These are phyloP conservation scores for Thereva unica DNA, from an alignment of 2,888 invertebrate genomes.

Conservation along the genomic window DNA sequence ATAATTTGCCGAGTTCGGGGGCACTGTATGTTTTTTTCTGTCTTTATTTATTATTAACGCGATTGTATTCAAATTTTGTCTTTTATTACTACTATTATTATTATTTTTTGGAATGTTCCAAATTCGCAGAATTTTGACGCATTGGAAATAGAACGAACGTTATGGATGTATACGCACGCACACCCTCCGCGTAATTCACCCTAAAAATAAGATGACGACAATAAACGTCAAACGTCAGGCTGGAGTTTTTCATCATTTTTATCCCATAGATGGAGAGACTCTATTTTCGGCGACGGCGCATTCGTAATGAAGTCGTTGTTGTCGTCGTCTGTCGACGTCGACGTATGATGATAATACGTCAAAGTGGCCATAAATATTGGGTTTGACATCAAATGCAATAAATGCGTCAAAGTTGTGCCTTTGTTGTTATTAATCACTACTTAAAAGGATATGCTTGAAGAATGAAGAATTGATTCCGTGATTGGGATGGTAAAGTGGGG, in stretches of 20 bases:
- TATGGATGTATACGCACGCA: neutral
- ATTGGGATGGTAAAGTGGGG: too few species aligned
- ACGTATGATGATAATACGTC: neutral
- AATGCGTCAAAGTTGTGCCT: constrained; percentile 2
- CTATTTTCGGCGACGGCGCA: constrained; percentile 25
- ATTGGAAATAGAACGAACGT: constrained; percentile 9
- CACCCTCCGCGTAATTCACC: constrained; percentile 8
- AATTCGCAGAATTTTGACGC: constrained; percentile 25
- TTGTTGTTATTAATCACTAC: constrained; percentile 24
- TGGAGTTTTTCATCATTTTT: constrained; percentile 19
- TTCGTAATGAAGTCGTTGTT: constrained; percentile 32
- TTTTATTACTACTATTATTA: too few species aligned
- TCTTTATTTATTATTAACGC: constrained; percentile 2
- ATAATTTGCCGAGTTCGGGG: constrained; percentile 18
- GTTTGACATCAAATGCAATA: constrained; percentile 11
- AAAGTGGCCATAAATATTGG: constrained; percentile 1
- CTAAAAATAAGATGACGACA: constrained; percentile 8
- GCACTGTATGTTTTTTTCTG: constrained; percentile 19
- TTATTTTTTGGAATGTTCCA: constrained; percentile 11
- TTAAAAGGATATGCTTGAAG: too few species aligned
- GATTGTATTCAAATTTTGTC: constrained; percentile 34
- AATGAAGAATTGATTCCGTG: too few species aligned
- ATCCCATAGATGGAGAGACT: constrained; percentile 20
- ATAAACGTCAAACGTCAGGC: constrained; percentile 20
- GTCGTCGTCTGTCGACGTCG: neutral